Base-by-base conservation (phyloP, 2,113 vertebrate species). In the Archilochus colubris region DNA sequence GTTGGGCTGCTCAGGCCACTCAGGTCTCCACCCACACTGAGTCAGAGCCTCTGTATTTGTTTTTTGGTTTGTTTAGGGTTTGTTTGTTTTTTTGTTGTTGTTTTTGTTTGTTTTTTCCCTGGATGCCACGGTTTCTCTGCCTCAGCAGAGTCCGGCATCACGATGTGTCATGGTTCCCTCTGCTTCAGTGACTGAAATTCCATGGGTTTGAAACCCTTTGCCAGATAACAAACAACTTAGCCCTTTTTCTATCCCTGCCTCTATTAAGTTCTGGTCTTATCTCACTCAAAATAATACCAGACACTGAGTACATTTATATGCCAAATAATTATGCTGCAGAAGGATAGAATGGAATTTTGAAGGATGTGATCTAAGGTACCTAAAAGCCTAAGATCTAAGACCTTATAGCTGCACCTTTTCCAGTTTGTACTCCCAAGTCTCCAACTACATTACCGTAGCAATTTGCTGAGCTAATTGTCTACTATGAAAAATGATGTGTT, bases 381-480 rank as follows among this genome's bases (percentile, higher is more conserved):
- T 25, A 62, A 33, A 79, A 69, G 22, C 19, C 15, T 91, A 64
- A 30, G n/a, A 82, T 61, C 20, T 46, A 89, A 80, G 44, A 44
- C 30, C 40, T 72, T 8, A 70, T 12, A 24, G 30, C 23, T 72
- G 8, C 53, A 43, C 18, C 25, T 76, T 66, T 66, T 19, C 25
- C 46, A 50, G 8, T 53, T 61, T 76, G 18, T 18, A 68, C 36
- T 76, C 31, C 23, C 30, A 58, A 44, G 6, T 33, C 62, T 67
- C 54, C 17, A 4, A 57, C 58, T 48, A 78, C 43, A 18, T 51
- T 27, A 58, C 33, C 66, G 19, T 43, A 73, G 33, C 46, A 64
- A 67, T 88, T 84, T 93, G 19, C 55, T 82, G 61, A 95, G 69
- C 36, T 83, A 95, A 79, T 88, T 58, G 31, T 64, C 69, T 88